Evolutionary conservation across 2,888 invertebrate genomes (phyloP), one percentile per base, ranked within the genome.

Genomic region (Unio pictorum): DNA sequence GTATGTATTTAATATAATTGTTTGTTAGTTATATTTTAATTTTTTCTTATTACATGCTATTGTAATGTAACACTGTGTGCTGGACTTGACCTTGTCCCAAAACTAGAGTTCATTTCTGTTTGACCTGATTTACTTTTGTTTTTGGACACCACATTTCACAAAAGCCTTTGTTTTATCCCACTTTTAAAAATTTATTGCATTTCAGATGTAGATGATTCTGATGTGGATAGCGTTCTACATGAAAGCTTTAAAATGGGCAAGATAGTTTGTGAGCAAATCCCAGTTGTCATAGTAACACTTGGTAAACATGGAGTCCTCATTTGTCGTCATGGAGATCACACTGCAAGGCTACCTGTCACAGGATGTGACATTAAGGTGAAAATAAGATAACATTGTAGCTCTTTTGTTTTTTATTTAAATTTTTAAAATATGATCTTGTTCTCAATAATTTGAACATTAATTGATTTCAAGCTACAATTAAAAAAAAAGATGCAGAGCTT

Each of bases 261-360:
- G 62, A 66, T 71, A 74, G 72, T 78, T 26, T 67, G 81, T 4
- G 63, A 75, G 11, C 67, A 79, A 45, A 75, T 86, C 23, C 87
- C 88, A 2, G 78, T 84, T 55, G 78, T 85, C 69, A 69, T 88
- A 65, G 82, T 86, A 60, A 87, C 88, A 0, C 76, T 88, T 17
- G 88, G 88, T 54, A 72, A 74, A 67, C 81, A 87, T 76, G 87
- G 88, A 15, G 76, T 85, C 17, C 62, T 87, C 55, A 73, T 87
- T 18, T 83, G 84, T 77, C 74, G 76, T 59, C 77, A 72, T 66
- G 71, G 72, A 18, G 77, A 78, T 58, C 63, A 60, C n/a, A n/a
- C 26, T 20, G 45, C 62, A 20, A 68, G 74, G 17, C 66, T 80
- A 2, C 77, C 78, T 23, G 55, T 71, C 30, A 70, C 65, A 69